phyloP scores from a whole-genome alignment of 2,888 invertebrate species.

The Belgica antarctica region DNA sequence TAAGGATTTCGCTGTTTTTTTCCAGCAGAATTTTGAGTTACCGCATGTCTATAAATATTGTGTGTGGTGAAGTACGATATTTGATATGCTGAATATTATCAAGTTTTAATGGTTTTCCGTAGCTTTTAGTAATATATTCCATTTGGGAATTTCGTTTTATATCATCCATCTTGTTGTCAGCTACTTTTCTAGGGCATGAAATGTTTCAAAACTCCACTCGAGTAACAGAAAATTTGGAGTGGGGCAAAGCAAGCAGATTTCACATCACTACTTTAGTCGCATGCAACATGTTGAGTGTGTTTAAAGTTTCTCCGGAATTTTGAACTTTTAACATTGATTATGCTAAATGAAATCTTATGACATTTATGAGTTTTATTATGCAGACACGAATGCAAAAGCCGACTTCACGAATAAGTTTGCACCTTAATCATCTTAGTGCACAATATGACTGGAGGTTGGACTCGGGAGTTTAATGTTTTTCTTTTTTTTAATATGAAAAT shows the following conservation, averaged over 20 bases:
- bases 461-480: conserved; percentile 16
- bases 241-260: too few species aligned
- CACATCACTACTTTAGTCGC: too few species aligned
- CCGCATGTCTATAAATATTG: conserved; percentile 21
- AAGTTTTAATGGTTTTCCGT: conserved; percentile 28
- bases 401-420: neutral
- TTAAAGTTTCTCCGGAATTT: neutral
- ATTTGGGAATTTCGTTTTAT: conserved; percentile 31
- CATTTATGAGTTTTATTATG: conserved; percentile 21
- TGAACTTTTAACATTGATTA: conserved; percentile 36
- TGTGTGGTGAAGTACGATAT: conserved; percentile 9
- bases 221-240: neutral
- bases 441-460: conserved; percentile 16
- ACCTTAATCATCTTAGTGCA: conserved; percentile 18
- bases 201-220: neutral
- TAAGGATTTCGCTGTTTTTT: conserved; percentile 3
- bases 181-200: neutral
- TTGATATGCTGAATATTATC: conserved; percentile 15
- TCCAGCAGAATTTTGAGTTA: neutral
- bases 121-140: conserved; percentile 1
- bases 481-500: neutral
- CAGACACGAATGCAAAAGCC: neutral
- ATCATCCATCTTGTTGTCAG: conserved; percentile 14
- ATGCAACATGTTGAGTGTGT: conserved; percentile 18
- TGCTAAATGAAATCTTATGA: conserved; percentile 30